Conservation (phyloP, 2,113 vertebrate genomes). For the Osmerus mordax region DNA sequence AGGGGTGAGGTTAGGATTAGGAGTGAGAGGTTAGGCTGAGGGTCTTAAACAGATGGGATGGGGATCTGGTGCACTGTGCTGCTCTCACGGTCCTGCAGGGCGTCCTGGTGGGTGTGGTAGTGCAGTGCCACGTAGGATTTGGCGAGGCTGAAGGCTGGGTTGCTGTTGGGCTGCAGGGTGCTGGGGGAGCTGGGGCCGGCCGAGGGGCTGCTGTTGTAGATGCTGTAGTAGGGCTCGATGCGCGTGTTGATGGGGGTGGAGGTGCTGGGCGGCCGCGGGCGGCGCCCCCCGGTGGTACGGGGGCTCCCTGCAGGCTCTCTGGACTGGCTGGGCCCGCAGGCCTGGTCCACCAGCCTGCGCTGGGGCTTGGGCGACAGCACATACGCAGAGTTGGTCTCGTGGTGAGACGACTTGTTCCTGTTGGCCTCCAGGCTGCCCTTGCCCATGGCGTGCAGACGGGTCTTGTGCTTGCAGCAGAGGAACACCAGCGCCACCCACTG, state of each 20-base stretch:
- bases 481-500: slow-evolving; percentile 78
- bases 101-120: slow-evolving; percentile 78
- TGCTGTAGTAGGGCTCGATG: slow-evolving; percentile 93
- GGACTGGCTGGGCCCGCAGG: slow-evolving; percentile 87
- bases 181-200: slow-evolving; percentile 77
- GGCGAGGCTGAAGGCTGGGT: slow-evolving; percentile 79
- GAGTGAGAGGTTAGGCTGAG: too few species aligned
- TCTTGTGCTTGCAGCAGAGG: slow-evolving; percentile 90
- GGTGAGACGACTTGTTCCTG: slow-evolving; percentile 95
- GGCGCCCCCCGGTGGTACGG: slow-evolving; percentile 70
- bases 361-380: slow-evolving; percentile 89
- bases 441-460: slow-evolving; percentile 86
- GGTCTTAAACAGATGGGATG: not conserved
- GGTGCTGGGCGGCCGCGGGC: slow-evolving; percentile 82
- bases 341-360: slow-evolving; percentile 87
- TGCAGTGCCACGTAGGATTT: slow-evolving; percentile 86
- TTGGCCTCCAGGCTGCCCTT: slow-evolving; percentile 91
- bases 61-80: slow-evolving; percentile 79
- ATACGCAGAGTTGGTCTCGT: slow-evolving; percentile 94
- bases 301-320: slow-evolving; percentile 83
- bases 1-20: too few species aligned
- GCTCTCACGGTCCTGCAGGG: slow-evolving; percentile 78
- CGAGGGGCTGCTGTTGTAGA: slow-evolving; percentile 90
- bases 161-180: slow-evolving; percentile 77
- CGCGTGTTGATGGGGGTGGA: slow-evolving; percentile 93